phyloP scores from a whole-genome alignment of 2,113 vertebrate species.

The Phaetusa simplex region DNA sequence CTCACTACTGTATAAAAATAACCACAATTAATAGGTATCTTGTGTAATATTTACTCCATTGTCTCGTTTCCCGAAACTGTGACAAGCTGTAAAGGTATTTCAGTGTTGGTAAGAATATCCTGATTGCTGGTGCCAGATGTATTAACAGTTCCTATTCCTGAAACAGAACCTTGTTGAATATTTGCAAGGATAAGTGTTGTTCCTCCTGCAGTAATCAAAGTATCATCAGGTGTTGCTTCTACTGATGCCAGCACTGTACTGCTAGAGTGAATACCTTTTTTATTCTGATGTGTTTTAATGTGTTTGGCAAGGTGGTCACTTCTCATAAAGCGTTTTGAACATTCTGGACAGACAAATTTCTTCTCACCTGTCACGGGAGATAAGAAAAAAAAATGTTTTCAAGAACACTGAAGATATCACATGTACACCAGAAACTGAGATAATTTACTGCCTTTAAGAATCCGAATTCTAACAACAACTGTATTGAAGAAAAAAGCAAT shows the following conservation, averaged over 20 bases:
- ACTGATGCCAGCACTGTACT: constrained; percentile 89
- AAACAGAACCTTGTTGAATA: constrained; percentile 93
- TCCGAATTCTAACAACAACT: neutral
- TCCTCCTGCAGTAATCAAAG: constrained; percentile 93
- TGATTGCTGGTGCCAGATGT: constrained; percentile 88
- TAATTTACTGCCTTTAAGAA: neutral
- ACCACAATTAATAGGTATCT: constrained; percentile 88
- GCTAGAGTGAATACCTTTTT: constrained; percentile 94
- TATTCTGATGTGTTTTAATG: constrained; percentile 99
- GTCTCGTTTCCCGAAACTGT: constrained; percentile 95
- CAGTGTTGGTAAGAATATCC: constrained; percentile 95
- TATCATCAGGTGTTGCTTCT: constrained; percentile 91
- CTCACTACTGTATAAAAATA: constrained; percentile 91
- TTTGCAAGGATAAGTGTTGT: constrained; percentile 99
- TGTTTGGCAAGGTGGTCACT: constrained; percentile 99
- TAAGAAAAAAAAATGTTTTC: constrained; percentile 17
- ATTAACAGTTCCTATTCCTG: constrained; percentile 90
- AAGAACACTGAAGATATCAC: neutral
- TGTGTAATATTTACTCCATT: constrained; percentile 93
- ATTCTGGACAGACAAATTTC: constrained; percentile 99
- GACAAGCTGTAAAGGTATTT: constrained; percentile 98
- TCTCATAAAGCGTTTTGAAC: constrained; percentile 99
- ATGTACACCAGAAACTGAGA: neutral
- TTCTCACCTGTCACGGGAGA: constrained; percentile 88
- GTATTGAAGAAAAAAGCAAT: neutral